Evolutionary conservation across 2,113 vertebrate species (phyloP), one percentile per base, ranked within the genome.

Genomic region (Limanda limanda): DNA sequence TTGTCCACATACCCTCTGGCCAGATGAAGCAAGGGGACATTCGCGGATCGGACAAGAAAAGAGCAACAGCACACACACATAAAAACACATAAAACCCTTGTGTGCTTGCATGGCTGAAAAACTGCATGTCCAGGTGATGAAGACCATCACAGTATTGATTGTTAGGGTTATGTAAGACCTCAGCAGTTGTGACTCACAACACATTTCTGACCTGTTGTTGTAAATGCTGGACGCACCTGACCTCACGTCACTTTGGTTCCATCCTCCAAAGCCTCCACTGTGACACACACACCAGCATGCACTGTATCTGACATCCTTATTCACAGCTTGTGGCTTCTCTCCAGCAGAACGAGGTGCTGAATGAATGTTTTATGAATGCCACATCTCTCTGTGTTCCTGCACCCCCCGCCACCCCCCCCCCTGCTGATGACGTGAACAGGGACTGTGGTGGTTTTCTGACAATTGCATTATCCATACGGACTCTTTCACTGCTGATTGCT

Each of bases 331-430:
- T 56, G 57, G 31, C 66, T 18, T 0, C 65, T 64, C 23, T 61
- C 45, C 25, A 47, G 59, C 74, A 65, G 60, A 48, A 59, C 73
- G 45, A 60, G 52, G 63, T 31, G 52, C 18, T 68, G 59, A 76
- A 71, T 78, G 20, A 75, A 79, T 81, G 40, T 73, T 87, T 79
- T 20, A 76, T 83, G 55, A 79, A 60, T 15, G 17, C 48, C 37
- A 15, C 25, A 18, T 27, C 61, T 67, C 23, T 56, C 14, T 6
- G 31, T 65, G 64, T 71, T 45, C 13, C 55, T 71, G 60, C 5
- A 60, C 60, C 60, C 13, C n/a, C 48, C 59, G 17, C n/a, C n/a
- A n/a, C n/a, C n/a, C n/a, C n/a, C n/a, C 60, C 13, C n/a, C 48
- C 59, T 20, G 65, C 77, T 12, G 24, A 20, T 74, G 72, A 76